Evolutionary conservation across 2,797 vertebrate genomes (phyloP), one percentile per base, ranked within the genome.

Genomic region (Pangasius krempfi): DNA sequence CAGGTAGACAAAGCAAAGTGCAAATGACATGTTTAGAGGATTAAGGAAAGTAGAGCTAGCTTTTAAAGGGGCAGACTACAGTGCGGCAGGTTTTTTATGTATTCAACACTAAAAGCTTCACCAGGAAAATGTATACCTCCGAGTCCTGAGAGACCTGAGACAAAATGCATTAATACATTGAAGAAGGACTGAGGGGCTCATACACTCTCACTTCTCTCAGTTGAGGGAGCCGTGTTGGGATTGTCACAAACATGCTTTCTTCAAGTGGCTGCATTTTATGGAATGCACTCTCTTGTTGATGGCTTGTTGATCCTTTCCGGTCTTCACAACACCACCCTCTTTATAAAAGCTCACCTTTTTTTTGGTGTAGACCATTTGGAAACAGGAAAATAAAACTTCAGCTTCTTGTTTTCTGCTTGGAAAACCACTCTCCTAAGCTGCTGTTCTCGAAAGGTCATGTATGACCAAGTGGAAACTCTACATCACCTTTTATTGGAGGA

Each of bases 91-190:
- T 64, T 78, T 78, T 80, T 70, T 85, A 37, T 33, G n/a, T 68
- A 72, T 56, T 50, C n/a, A 83, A 64, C 60, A 37, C 62, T 84
- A 81, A 86, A 87, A 78, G 86, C 58, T 54, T 80, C 73, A 60
- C 22, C 40, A 37, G 52, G 47, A 66, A 44, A 90, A 75, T 80
- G 8, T 86, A 80, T 20, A 83, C 27, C 76, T 54, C 52, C 8
- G 7, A 12, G 30, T n/a, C 30, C 58, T 25, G 64, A 52, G 70
- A 88, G 84, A 62, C n/a, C 70, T 20, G 86, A 66, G 33, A 87
- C 88, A 72, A 72, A 85, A 85, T 66, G 80, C 40, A 56, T 9
- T 88, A 81, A 87, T 47, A 44, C 25, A 37, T 27, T 80, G 81
- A 16, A 44, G 40, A 81, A 66, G 16, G 33, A 44, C 22, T 75